These are phyloP conservation scores for Microcaecilia unicolor DNA, from an alignment of 2,797 vertebrate genomes.

Conservation along the genomic window DNA sequence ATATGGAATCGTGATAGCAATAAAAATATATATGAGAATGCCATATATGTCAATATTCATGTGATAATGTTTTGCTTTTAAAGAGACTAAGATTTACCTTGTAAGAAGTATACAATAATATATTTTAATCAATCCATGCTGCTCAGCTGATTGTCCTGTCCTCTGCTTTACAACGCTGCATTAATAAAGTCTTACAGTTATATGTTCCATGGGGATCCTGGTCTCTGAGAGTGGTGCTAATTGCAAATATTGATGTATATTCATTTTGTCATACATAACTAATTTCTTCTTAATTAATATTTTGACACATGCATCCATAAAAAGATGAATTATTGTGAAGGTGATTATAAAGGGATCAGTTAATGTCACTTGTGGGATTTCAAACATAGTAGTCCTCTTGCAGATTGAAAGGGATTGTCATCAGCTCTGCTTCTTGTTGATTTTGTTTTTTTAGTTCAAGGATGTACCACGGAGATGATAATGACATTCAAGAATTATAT, in stretches of 20 bases:
- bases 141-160: no score
- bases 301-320: background rate
- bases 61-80: no score
- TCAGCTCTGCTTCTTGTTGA: background rate
- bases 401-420: no score
- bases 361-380: background rate
- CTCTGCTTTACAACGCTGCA: no score
- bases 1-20: no score
- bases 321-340: background rate
- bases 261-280: accelerated
- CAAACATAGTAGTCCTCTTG: background rate
- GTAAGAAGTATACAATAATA: no score
- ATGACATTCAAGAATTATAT: background rate
- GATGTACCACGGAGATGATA: background rate
- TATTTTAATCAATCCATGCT: no score
- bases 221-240: background rate
- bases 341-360: background rate
- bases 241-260: background rate
- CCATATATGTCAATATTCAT: no score
- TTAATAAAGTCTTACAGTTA: background rate
- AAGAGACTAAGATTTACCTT: no score
- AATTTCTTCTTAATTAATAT: background rate
- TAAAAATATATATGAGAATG: no score
- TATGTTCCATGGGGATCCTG: accelerated
- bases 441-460: background rate